A percentile compares a stretch with the other conserved stretches of the same genome.
Conservation (phyloP, 1,140 invertebrate genomes). For the Papilio aristodemus region DNA sequence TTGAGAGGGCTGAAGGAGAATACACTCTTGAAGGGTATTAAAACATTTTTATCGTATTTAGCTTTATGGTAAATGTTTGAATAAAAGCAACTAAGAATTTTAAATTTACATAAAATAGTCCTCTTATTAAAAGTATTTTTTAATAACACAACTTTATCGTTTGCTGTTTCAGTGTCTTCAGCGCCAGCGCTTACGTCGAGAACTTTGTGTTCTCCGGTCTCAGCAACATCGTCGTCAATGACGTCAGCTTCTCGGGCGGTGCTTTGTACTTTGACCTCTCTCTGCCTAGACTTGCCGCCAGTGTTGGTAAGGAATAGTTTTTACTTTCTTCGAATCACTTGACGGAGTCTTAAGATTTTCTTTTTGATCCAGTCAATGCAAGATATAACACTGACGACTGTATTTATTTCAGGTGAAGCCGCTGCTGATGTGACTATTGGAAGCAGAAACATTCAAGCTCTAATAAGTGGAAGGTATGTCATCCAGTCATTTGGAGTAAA, state of each 20-base stretch:
- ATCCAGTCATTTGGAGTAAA: not conserved
- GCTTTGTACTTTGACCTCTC: slow-evolving; percentile 48
- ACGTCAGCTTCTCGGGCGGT: slow-evolving; percentile 40
- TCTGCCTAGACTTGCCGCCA: slow-evolving; percentile 47
- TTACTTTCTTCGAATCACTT: not conserved
- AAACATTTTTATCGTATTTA: not conserved
- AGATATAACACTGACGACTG: not conserved
- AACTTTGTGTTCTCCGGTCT: slow-evolving; percentile 45
- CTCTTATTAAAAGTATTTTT: too few species aligned
- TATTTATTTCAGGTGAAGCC: slow-evolving; percentile 39
- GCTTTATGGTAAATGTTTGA: too few species aligned
- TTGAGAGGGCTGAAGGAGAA: slow-evolving; percentile 27
- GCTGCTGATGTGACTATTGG: slow-evolving; percentile 33
- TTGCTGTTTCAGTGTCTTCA: slow-evolving; percentile 42
- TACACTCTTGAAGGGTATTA: slow-evolving; percentile 48
- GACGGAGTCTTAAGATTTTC: too few species aligned
- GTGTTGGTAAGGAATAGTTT: slow-evolving; percentile 44
- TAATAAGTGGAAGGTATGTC: slow-evolving; percentile 42
- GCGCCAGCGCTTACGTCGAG: slow-evolving; percentile 35
- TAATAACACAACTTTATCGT: not conserved
- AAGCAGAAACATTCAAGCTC: slow-evolving; percentile 25
- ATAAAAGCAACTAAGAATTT: too few species aligned
- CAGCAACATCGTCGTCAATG: slow-evolving; percentile 55
- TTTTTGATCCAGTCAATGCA: not conserved
- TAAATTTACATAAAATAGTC: too few species aligned